These are phyloP conservation scores for Corythaixoides concolor DNA, from an alignment of 2,113 vertebrate genomes.

Conservation along the genomic window DNA sequence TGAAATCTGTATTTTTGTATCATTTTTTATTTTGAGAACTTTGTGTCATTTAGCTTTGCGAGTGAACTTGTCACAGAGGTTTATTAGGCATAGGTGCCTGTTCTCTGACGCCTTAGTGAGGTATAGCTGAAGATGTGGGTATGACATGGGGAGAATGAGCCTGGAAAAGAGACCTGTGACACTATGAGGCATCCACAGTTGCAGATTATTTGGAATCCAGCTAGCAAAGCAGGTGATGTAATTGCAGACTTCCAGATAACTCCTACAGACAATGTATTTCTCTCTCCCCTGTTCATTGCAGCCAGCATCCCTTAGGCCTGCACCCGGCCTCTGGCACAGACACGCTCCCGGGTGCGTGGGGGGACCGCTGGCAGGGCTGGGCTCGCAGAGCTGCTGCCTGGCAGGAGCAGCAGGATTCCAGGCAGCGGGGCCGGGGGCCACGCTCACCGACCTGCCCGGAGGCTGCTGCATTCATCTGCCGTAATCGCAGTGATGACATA, in stretches of 20 bases:
- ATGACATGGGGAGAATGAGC: rapidly evolving
- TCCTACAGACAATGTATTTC: no score
- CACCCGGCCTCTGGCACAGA: rapidly evolving
- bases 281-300: neutral
- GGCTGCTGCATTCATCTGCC: slow-evolving; percentile 68
- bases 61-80: neutral
- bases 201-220: neutral
- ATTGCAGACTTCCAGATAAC: no score
- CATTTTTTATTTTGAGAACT: neutral
- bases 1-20: rapidly evolving
- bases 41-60: neutral
- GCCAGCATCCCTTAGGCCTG: neutral
- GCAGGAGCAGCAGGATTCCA: slow-evolving; percentile 45
- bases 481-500: slow-evolving; percentile 74
- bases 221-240: neutral
- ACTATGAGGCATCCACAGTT: rapidly evolving
- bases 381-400: slow-evolving; percentile 59
- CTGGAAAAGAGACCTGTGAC: neutral
- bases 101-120: neutral
- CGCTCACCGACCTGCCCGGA: slow-evolving; percentile 37
- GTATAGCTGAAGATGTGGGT: rapidly evolving
- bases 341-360: no score
- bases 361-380: neutral
- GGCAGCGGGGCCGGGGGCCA: slow-evolving; percentile 69
- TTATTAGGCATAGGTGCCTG: rapidly evolving